Base-by-base conservation (phyloP, 2,797 vertebrate species). In the Sardinella longiceps region DNA sequence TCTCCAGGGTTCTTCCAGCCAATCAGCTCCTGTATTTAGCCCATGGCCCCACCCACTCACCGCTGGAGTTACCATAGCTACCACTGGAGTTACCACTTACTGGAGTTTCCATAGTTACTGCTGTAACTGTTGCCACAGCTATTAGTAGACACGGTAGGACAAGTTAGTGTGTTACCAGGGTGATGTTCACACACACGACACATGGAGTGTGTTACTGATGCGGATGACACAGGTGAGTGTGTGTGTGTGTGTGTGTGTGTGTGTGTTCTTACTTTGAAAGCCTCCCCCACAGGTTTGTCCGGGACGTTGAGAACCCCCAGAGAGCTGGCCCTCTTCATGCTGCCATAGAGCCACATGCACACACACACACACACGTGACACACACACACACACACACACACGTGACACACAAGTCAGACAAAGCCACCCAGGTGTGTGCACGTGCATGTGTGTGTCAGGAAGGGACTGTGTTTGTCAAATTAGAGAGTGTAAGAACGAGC, bases 251-350 rank as follows among this genome's bases (percentile, higher is more conserved):
- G 33, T 77, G 33, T 43, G 33, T 30, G 50, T 18, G 43, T 46
- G 66, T 12, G 18, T 20, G 70, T 95, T 93, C 98, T 99, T 98
- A 98, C 98, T 98, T 98, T 97, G 91, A 95, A 93, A 86, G 88
- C 94, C 93, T 97, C 96, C 4, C 93, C 95, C 6, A 94, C 92
- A 90, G 95, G 95, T 94, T 95, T 94, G 95, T 96, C 96, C 91
- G 91, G 93, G 94, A 95, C 91, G 94, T 96, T 98, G 94, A 98
- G 97, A 93, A 97, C 96, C 88, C 96, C 98, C 95, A 99, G 95
- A 92, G 98, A 99, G 92, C 96, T 97, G 96, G 97, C 97, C 91
- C 96, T 96, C 97, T 98, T 98, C 96, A 97, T 96, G 96, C 97
- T 98, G 97, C 94, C 93, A 94, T 95, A 95, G 90, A 91, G 94